Percentiles rank a stretch among this genome's conserved stretches.
Conservation (phyloP, 2,797 vertebrate species). For the Eurystomus glaucurus region DNA sequence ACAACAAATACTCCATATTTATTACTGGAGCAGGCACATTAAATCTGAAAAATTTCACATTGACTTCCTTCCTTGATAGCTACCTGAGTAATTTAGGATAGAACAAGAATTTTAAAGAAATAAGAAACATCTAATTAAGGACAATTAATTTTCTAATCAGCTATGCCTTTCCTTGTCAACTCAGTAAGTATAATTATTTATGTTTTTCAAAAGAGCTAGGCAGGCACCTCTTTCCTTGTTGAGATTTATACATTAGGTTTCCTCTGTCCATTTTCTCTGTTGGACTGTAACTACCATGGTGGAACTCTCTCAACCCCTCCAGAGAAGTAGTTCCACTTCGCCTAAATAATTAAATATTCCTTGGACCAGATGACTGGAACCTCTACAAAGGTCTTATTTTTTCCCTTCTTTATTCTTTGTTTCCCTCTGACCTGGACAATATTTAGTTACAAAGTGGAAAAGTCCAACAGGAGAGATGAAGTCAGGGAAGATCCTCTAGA, state of each 20-base stretch:
- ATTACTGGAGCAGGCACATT: not conserved
- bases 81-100: not conserved
- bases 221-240: not conserved
- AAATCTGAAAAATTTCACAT: not conserved
- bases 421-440: not conserved
- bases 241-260: not conserved
- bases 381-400: conserved; percentile 52
- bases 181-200: not conserved
- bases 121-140: not conserved
- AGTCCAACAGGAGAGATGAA: conserved; percentile 48
- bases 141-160: not conserved
- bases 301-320: not conserved
- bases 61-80: not conserved
- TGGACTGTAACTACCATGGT: not conserved
- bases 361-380: conserved; percentile 50
- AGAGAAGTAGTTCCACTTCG: conserved; percentile 31
- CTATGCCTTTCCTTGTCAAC: not conserved
- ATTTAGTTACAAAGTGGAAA: conserved; percentile 50
- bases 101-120: not conserved
- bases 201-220: not conserved
- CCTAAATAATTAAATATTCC: conserved; percentile 57
- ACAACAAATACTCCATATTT: not conserved
- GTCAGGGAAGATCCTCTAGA: conserved; percentile 62
- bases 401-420: conserved; percentile 44
- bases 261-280: not conserved